Evolutionary conservation across 1,140 invertebrate species (phyloP), one percentile per base, ranked within the genome.

Genomic region (Dendrolimus kikuchii): DNA sequence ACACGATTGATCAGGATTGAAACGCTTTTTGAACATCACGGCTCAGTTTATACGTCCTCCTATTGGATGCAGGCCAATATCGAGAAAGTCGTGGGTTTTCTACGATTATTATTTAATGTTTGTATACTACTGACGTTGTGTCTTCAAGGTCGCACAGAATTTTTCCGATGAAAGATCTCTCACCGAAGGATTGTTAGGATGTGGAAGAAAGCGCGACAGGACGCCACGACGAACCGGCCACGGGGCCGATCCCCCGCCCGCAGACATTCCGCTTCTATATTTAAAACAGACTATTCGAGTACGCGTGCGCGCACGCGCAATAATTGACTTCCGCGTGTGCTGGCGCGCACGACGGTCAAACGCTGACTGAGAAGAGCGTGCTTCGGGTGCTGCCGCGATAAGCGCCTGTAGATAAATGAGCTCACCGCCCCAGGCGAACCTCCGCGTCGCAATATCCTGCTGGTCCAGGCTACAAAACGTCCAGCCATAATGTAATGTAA

Each of bases 151-250:
- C 61, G 64, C 47, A 54, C 57, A 68, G 61, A 66, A 64, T 68
- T 70, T 70, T 67, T 53, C 53, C 53, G 54, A 49, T 59, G 68
- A 81, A 71, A 59, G 42, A 61, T 68, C 60, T 73, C 77, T 84
- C 77, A 83, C 81, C 81, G 71, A 76, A 79, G 81, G 81, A 72
- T 87, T 82, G 36, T 78, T 81, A 55, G 83, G 77, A 10, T 86
- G 68, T 39, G 77, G 74, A 57, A 75, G 61, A 63, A 68, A 88
- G 60, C 88, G 89, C 49, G 89, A 89, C 64, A 91, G 90, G 71
- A 90, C 89, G 61, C 91, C 89, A 59, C 90, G 90, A 64, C 89
- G 88, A 56, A 93, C 89, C 48, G 91, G 90, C 92, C 92, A 93
- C 71, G 92, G 92, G 67, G 89, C 90, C 60, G 89, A 84, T 60